Evolutionary conservation across 2,113 vertebrate species (phyloP).

Genomic region (Sylvietta virens): DNA sequence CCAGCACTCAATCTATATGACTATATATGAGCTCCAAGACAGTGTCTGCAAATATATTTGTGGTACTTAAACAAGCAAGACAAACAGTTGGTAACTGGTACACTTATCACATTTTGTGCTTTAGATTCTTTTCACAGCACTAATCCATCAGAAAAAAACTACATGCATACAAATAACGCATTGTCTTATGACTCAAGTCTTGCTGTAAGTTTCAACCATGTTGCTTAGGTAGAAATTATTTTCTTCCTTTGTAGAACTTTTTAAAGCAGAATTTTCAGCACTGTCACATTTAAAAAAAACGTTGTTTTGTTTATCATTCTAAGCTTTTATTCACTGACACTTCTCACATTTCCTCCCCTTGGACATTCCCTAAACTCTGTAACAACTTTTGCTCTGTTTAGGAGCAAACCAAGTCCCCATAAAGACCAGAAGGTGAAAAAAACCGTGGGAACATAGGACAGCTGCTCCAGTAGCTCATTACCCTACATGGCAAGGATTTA

Average conservation of each 20-base stretch:
- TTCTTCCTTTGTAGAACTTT: background rate
- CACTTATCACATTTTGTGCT: background rate
- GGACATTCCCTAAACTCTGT: background rate
- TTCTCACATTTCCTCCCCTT: background rate
- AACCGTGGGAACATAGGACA: background rate
- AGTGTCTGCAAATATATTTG: background rate
- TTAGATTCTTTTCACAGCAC: background rate
- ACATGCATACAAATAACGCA: background rate
- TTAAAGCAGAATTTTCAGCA: background rate
- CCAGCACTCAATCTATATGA: background rate
- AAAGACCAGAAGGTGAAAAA: background rate
- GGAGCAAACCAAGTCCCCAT: background rate
- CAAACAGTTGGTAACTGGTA: background rate
- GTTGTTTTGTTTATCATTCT: background rate
- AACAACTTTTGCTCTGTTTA: background rate
- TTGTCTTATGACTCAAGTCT: background rate
- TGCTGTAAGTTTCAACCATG: background rate
- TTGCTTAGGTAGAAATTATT: background rate
- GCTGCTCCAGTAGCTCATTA: background rate
- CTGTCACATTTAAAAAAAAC: background rate
- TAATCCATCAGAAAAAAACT: background rate
- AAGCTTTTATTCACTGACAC: background rate
- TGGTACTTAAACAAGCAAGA: background rate
- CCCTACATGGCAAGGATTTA: background rate
- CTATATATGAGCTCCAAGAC: background rate